Evolutionary conservation across 2,888 invertebrate species (phyloP), one percentile per base, ranked within the genome.

Genomic region (Hedychridium roseum): DNA sequence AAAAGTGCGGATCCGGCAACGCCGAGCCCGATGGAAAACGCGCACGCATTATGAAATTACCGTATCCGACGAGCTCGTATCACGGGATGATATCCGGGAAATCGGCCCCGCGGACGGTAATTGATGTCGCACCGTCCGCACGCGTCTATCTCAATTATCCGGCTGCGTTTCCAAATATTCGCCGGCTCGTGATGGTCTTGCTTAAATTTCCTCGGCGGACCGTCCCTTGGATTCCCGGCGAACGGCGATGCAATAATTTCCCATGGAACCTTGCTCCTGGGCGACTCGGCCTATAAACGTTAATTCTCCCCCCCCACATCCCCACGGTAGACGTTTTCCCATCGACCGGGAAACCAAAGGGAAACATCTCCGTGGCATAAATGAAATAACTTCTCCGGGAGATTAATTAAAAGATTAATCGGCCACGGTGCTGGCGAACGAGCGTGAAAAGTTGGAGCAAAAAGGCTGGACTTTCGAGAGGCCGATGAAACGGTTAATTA

Each of bases 61-160:
- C 57, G 52, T 21, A 56, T 59, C 47, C 54, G 46, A 52, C n/a
- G n/a, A 43, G 57, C 61, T 51, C 51, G 64, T 61, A 61, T 66
- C 66, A 64, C 54, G 59, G 65, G 67, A 69, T 69, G 67, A 69
- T 67, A n/a, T 57, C 67, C 57, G 66, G 65, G 61, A 70, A 72
- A 73, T 72, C 68, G 67, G 62, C n/a, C n/a, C 62, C 64, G 60
- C 60, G 60, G 71, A 68, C 69, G 64, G 62, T 71, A 72, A 73
- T 72, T 63, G n/a, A 68, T 63, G 69, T 73, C 66, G n/a, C n/a
- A 65, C 57, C 64, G 60, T 66, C 63, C 38, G 43, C 44, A 45
- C 53, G 61, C 59, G 70, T 72, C 71, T 64, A 64, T 72, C 70
- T 70, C 63, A 64, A 73, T 73, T 72, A 71, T 60, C 63, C 44